Conservation (phyloP, 1,140 invertebrate genomes). For the Drosophila carrolli region DNA sequence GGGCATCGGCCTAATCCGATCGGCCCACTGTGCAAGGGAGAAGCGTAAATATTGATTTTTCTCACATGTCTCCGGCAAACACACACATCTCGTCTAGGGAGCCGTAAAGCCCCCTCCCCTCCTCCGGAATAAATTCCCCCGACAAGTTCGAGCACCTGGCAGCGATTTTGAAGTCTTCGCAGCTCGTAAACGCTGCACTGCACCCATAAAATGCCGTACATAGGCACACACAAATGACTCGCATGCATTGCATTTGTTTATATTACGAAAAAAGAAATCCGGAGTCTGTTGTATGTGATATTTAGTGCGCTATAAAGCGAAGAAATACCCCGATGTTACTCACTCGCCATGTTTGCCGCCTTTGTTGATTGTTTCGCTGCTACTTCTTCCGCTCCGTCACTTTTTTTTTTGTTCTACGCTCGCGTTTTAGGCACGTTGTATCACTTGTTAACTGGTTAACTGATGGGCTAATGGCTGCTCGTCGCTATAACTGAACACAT, state of each 20-base stretch:
- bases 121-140: slow-evolving; percentile 5
- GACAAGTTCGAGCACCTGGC: slow-evolving; percentile 49
- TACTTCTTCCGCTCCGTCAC: slow-evolving; percentile 23
- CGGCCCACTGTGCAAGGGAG: slow-evolving; percentile 15
- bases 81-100: slow-evolving; percentile 35
- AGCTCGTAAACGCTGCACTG: slow-evolving; percentile 65
- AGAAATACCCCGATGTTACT: slow-evolving; percentile 59
- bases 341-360: slow-evolving; percentile 76
- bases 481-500: slow-evolving; percentile 64
- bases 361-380: slow-evolving; percentile 41
- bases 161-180: slow-evolving; percentile 44
- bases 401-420: slow-evolving; percentile 16
- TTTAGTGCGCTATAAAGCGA: slow-evolving; percentile 10
- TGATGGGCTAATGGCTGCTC: slow-evolving; percentile 37
- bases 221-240: slow-evolving; percentile 48
- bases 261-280: slow-evolving; percentile 40
- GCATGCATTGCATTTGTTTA: slow-evolving; percentile 77
- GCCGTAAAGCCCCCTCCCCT: not conserved
- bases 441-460: slow-evolving; percentile 50
- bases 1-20: slow-evolving; percentile 21
- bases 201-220: slow-evolving; percentile 41
- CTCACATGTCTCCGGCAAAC: slow-evolving; percentile 60
- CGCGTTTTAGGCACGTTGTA: slow-evolving; percentile 51
- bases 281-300: slow-evolving; percentile 8
- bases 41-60: slow-evolving; percentile 76